These are phyloP conservation scores for Rhagoletis zephyria DNA, from an alignment of 1,140 invertebrate genomes.

Conservation along the genomic window DNA sequence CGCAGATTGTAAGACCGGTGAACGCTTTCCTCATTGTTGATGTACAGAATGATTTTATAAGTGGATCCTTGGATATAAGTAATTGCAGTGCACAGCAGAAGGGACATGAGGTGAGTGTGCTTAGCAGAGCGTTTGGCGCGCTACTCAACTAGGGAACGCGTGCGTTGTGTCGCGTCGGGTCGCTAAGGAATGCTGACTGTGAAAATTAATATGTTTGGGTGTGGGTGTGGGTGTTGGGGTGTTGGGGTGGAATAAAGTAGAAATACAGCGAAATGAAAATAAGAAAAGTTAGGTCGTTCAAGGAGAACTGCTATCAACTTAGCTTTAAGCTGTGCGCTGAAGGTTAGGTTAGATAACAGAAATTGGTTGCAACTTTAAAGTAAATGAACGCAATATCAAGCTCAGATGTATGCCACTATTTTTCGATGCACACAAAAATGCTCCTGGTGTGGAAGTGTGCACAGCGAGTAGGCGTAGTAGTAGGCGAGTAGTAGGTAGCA, in stretches of 20 bases:
- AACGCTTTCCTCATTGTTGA: conserved; percentile 95
- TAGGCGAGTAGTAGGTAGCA: too few species aligned
- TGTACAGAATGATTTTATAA: conserved; percentile 98
- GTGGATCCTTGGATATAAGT: conserved; percentile 92
- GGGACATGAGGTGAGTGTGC: conserved; percentile 81
- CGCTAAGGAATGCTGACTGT: neutral
- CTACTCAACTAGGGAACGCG: neutral
- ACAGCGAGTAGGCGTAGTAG: too few species aligned
- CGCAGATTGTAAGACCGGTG: conserved; percentile 87
- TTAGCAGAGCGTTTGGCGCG: neutral
- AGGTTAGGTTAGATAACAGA: neutral
- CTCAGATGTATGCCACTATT: too few species aligned
- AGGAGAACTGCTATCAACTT: neutral
- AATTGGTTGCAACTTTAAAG: neutral
- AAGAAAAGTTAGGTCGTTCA: neutral
- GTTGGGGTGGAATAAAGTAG: neutral
- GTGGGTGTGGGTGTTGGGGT: neutral
- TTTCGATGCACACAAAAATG: too few species aligned
- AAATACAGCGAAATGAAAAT: neutral
- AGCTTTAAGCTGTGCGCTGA: neutral
- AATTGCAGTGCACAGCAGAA: conserved; percentile 94
- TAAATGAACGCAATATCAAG: too few species aligned
- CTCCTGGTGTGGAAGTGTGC: too few species aligned
- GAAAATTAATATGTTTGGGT: neutral
- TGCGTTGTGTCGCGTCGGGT: conserved; percentile 44